These are phyloP conservation scores for Drosophila algonquin DNA, from an alignment of 2,888 invertebrate species.

Conservation along the genomic window DNA sequence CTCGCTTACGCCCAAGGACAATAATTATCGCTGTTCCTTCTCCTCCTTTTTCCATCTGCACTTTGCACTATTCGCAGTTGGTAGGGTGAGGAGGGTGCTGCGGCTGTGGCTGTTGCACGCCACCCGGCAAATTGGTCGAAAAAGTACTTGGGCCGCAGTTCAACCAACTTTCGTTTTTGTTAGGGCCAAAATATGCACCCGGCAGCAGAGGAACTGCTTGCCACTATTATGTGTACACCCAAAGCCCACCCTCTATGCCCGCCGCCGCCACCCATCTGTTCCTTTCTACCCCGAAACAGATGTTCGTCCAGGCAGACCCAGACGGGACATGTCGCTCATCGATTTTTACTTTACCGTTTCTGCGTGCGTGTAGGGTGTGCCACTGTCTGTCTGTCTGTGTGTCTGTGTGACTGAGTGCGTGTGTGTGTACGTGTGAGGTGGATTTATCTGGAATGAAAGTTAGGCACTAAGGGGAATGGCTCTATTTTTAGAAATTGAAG, in stretches of 20 bases:
- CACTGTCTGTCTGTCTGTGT: too few relatives aligned
- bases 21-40: constrained; percentile 52
- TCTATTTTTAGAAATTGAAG: constrained; percentile 31
- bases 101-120: constrained; percentile 17
- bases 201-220: constrained; percentile 6
- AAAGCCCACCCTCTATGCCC: constrained; percentile 18
- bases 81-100: constrained; percentile 25
- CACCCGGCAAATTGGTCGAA: constrained; percentile 17
- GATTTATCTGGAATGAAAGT: constrained; percentile 15
- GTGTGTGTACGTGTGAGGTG: neutral
- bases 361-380: too few relatives aligned
- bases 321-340: constrained; percentile 46
- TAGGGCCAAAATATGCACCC: constrained; percentile 63
- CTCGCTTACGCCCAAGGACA: constrained; percentile 50
- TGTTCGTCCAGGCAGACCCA: constrained; percentile 22
- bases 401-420: too few relatives aligned
- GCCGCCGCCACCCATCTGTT: constrained; percentile 26
- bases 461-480: constrained; percentile 4
- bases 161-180: constrained; percentile 77
- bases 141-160: constrained; percentile 62
- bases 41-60: constrained; percentile 5
- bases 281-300: constrained; percentile 41
- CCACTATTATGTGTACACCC: constrained; percentile 19
- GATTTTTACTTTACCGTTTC: constrained; percentile 41
- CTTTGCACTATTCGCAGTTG: constrained; percentile 58